These are phyloP conservation scores for Amiota minor DNA, from an alignment of 2,888 invertebrate species.

Conservation along the genomic window DNA sequence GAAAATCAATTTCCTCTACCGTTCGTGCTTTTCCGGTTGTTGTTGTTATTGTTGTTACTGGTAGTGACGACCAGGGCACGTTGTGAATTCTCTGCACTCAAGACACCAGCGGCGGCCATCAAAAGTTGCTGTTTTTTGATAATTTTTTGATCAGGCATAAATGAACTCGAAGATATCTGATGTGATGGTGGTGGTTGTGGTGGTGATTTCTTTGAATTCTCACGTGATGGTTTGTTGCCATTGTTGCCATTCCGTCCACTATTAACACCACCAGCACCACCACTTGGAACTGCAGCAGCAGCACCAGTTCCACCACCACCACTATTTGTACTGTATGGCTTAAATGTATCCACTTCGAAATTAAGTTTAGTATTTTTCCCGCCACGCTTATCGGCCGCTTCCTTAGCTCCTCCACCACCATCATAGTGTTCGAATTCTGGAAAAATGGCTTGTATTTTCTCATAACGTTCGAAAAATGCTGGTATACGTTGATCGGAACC, in stretches of 20 bases:
- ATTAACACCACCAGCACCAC: conserved; percentile 4
- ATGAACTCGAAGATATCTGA: conserved; percentile 48
- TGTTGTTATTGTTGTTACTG: conserved; percentile 23
- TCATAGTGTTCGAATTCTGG: conserved; percentile 79
- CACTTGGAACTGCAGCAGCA: conserved; percentile 14
- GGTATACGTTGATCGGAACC: conserved; percentile 77
- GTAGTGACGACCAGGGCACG: conserved; percentile 17
- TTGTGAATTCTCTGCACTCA: conserved; percentile 27
- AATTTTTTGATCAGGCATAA: conserved; percentile 65
- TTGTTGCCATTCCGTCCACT: neutral
- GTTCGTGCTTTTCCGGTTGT: conserved; percentile 55
- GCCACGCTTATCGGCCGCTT: conserved; percentile 34
- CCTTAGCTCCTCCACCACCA: conserved; percentile 46
- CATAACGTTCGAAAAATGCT: conserved; percentile 83
- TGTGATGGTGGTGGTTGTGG: conserved; percentile 47
- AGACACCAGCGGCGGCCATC: conserved; percentile 61
- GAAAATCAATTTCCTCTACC: conserved; percentile 48
- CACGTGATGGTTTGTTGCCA: conserved; percentile 67
- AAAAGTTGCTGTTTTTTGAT: conserved; percentile 68
- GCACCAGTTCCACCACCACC: conserved; percentile 5
- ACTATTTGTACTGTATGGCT: conserved; percentile 38
- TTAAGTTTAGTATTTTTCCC: conserved; percentile 53
- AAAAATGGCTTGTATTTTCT: conserved; percentile 85
- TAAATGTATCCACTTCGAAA: conserved; percentile 55
- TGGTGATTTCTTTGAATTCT: conserved; percentile 71